Conservation (phyloP, 2,113 vertebrate species). For the Ochotona curzoniae region DNA sequence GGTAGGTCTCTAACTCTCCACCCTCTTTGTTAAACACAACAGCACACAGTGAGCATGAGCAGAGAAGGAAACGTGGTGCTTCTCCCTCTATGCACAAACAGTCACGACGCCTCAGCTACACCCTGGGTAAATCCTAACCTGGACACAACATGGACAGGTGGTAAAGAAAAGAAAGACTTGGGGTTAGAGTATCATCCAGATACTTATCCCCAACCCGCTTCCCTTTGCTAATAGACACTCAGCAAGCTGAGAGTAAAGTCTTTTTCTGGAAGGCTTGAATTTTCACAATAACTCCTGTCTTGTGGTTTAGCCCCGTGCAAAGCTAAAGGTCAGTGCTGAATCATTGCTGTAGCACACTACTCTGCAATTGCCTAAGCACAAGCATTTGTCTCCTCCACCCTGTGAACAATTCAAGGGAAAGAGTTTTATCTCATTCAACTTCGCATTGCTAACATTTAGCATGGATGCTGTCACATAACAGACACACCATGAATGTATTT, state of each 20-base stretch:
- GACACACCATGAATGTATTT: not conserved
- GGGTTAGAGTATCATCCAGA: not conserved
- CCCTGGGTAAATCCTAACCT: not conserved
- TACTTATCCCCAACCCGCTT: not conserved
- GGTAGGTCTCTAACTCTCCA: not conserved
- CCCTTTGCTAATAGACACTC: not conserved
- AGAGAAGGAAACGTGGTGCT: not conserved
- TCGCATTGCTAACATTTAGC: not conserved
- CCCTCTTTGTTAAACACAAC: not conserved
- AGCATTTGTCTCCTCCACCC: not conserved
- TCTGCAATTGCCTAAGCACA: not conserved
- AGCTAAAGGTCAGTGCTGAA: not conserved
- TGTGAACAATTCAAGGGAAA: slow-evolving; percentile 18
- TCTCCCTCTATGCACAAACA: not conserved
- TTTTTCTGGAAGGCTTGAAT: not conserved
- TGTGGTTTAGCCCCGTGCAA: not conserved
- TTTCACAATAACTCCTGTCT: not conserved
- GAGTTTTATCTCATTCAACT: not conserved
- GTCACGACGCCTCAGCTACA: not conserved
- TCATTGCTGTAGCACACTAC: not conserved
- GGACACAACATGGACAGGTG: not conserved
- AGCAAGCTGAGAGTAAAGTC: not conserved
- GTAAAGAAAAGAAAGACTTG: not conserved
- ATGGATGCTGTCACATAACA: not conserved
- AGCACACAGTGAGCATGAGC: not conserved